Evolutionary conservation across 2,797 vertebrate species (phyloP), one percentile per base, ranked within the genome.

Genomic region (Argyrosomus regius): DNA sequence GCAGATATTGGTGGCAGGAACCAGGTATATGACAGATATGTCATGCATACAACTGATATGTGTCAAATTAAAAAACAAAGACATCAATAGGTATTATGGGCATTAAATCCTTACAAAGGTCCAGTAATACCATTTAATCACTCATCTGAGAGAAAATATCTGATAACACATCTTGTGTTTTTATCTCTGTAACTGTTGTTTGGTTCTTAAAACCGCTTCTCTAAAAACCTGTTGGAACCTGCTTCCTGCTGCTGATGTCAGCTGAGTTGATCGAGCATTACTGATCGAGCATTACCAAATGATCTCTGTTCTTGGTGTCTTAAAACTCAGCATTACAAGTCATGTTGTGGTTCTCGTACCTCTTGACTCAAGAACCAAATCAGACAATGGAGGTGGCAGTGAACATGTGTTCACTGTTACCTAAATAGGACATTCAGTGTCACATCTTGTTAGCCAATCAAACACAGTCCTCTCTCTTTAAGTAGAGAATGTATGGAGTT

Each of bases 401-500:
- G n/a, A 73, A 57, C n/a, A 50, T 48, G 46, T 8, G 10, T 22
- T 3, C 31, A 48, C 31, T 79, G 46, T 49, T 82, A 48, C 65
- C 53, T 78, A 66, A 84, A 3, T 48, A 81, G 64, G 65, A 57
- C 28, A 52, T 50, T 45, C 18, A 50, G 65, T 54, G 57, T 77
- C 58, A 71, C 53, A 4, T 65, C 53, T 50, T 59, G 28, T 70
- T 17, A 59, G 71, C 81, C 85, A 84, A 86, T 87, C 78, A 85
- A 56, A 80, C 0, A 1, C 43, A 72, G 52, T 8, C 61, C 28
- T 50, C 50, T 70, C 26, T 73, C 22, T 81, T 48, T 75, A 13
- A 69, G 64, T 1, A 41, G 7, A 66, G 49, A 56, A 53, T n/a
- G 0, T 45, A 12, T 8, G 4, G 6, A 39, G 24, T 22, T 26